Evolutionary conservation across 2,113 vertebrate genomes (phyloP), one percentile per base, ranked within the genome.

Genomic region (Morphnarchus princeps): DNA sequence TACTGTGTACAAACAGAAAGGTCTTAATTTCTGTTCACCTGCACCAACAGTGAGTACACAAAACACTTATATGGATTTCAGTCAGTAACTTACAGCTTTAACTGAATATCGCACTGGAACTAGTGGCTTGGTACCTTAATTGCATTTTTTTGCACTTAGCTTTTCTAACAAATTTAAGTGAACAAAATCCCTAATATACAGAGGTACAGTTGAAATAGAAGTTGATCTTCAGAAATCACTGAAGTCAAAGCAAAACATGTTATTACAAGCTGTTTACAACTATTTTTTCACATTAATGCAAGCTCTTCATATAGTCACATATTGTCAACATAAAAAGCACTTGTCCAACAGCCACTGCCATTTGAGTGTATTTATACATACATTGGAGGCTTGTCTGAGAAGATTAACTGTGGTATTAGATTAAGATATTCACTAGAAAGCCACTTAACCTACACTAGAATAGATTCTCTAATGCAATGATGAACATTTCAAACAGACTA

Each of bases 391-490:
- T 78, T 38, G 79, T 59, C 79, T 87, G 89, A 96, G 91, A 72
- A 93, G 96, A 96, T 97, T 96, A 97, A 34, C 82, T 47, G 38
- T 52, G 77, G 59, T 76, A 79, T 91, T 91, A 76, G 96, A 93
- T 90, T 94, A 96, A 96, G 86, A 55, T 89, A 82, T 78, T 96
- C 91, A 79, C 49, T 34, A 88, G 57, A 57, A 97, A 97, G 93
- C 97, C 93, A 96, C 95, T 97, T 97, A 96, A 32, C 76, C 38
- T 31, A 22, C 78, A 94, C 96, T 77, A 96, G 94, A 97, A 97
- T 97, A 97, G 96, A 80, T 79, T 52, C 45, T 49, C 78, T 95
- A 80, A 96, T 82, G 63, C 71, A 80, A 1, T 24, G 45, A 61
- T 50, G 47, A 91, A 78, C 66, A 20, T 79, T 94, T 74, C 79